Base-by-base conservation (phyloP, 2,888 invertebrate species). In the Temnothorax rugatulus region DNA sequence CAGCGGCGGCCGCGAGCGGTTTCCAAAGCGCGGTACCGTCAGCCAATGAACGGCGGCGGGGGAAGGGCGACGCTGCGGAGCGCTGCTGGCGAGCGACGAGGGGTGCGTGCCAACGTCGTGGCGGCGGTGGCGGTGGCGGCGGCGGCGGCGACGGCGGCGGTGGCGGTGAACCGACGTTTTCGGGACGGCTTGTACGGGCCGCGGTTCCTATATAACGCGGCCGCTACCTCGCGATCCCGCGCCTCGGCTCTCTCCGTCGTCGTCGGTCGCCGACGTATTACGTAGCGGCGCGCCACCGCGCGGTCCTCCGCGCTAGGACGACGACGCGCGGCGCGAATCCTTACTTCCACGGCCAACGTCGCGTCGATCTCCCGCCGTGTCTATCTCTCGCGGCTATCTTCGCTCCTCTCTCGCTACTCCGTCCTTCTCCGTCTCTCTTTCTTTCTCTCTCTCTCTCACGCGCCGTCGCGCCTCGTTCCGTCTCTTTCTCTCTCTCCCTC, bases 81-180 rank as follows among this genome's bases (percentile, higher is more conserved):
- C 75, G 83, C 84, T 84, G 69, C 61, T 54, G 41, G 64, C 66
- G 54, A 59, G 54, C 74, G 82, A 84, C 77, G 85, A 85, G 82
- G 84, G 85, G 84, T 75, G 84, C 84, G 83, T 75, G 74, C 74
- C 47, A 76, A 64, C 44, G 77, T 68, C 54, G 71, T 38, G 38
- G 71, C 21, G 15, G 54, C 8, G 34, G 52, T 5, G 69, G 54
- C 15, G 50, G 34, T 2, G 69, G 69, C n/a, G 4, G 50, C 4
- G 25, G 68, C 5, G 18, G 59, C 29, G 59, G 64, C 2, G 59
- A n/a, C n/a, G 41, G 15, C 11, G 52, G 18, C 87, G 34, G 34
- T 4, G 34, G 34, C 5, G 34, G 34, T 7, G 75, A 85, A 86
- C 84, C 91, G 87, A 94, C 90, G 94, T 94, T 93, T 94, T 93